Base-by-base conservation (phyloP, 1,140 invertebrate genomes). In the Drosophila navojoa region DNA sequence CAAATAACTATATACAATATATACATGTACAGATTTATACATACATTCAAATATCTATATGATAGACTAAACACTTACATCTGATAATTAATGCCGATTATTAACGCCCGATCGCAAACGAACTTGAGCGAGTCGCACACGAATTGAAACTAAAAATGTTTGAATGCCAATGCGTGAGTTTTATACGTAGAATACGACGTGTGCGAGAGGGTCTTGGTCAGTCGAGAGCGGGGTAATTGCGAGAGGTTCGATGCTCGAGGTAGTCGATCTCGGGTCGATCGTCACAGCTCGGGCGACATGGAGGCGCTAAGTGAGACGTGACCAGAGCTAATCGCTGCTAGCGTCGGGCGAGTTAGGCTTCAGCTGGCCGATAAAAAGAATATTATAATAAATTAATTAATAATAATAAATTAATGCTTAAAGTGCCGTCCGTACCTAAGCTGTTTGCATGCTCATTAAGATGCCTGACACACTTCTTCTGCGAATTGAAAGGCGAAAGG, bases 61-160 rank as follows among this genome's bases (percentile, higher is more conserved):
- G 9, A 32, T 32, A 32, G 32, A 32, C 6, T 32, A 7, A 7
- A 32, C 5, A 32, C 42, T 59, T 50, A 66, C 62, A 11, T 64
- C 29, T 45, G n/a, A 62, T 52, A 50, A 57, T 60, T 11, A 35
- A 27, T 53, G 42, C 47, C 57, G 35, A 45, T 59, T 47, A 45
- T 35, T 16, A 60, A 55, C 25, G 35, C 16, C 44, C 35, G 52
- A 53, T 49, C 35, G 38, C 73, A 47, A 13, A 19, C 66, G 73
- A 82, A 61, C 76, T 69, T 89, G 73, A 90, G 55, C 67, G 70
- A 1, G 32, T 40, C 67, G 73, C 60, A 50, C 58, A 27, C 76
- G 58, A 90, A 84, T 60, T 60, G 61, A 79, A 68, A 87, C 85
- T 87, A 76, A 90, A 82, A 87, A 58, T 58, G 73, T 69, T 80